phyloP scores from a whole-genome alignment of 2,888 invertebrate species.

The Acheta domesticus region DNA sequence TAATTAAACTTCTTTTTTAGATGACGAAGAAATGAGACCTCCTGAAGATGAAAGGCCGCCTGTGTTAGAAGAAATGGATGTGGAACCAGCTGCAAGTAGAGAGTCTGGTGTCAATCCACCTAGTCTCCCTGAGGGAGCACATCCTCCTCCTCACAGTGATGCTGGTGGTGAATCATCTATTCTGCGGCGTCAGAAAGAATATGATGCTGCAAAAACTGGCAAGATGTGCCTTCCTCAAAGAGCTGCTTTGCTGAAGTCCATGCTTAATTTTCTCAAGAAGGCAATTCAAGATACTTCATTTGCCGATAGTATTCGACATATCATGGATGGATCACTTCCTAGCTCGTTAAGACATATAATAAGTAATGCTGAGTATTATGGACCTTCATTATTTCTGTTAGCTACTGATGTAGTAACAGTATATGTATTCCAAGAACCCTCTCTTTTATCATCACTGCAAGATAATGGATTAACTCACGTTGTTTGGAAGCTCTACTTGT shows the following conservation, averaged over 20 bases:
- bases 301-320: conserved; percentile 74
- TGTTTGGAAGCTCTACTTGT: conserved; percentile 78
- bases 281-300: conserved; percentile 76
- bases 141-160: not conserved
- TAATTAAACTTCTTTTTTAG: not conserved
- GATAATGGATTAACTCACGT: conserved; percentile 81
- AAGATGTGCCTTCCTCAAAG: conserved; percentile 73
- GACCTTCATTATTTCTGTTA: conserved; percentile 76
- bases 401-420: conserved; percentile 84
- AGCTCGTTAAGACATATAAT: conserved; percentile 76
- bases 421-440: conserved; percentile 79
- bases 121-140: not conserved
- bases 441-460: conserved; percentile 77
- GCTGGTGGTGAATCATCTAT: not conserved
- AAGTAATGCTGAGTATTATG: conserved; percentile 85
- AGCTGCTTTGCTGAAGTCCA: conserved; percentile 79
- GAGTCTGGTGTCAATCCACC: too few relatives aligned
- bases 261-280: conserved; percentile 85
- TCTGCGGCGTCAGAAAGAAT: not conserved
- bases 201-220: conserved; percentile 42
- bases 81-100: not conserved
- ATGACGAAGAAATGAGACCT: not conserved
- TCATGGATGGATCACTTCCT: conserved; percentile 83
- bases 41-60: not conserved
- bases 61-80: conserved; percentile 6